Percentiles rank a stretch among this genome's conserved stretches.
phyloP scores from a whole-genome alignment of 2,113 vertebrate genomes.

The Rhagologus leucostigma region DNA sequence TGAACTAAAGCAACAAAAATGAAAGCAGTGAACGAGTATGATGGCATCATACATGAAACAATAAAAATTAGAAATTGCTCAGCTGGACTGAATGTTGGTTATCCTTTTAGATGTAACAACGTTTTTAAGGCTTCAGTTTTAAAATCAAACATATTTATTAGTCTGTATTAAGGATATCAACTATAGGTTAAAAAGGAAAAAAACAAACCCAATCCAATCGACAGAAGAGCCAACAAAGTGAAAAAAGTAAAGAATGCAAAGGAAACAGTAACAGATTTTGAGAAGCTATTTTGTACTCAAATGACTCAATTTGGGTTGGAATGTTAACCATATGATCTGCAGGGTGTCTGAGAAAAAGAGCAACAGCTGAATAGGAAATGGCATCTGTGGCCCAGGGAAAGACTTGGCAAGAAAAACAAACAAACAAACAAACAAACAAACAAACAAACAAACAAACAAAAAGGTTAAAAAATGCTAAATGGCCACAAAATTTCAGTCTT shows the following conservation, averaged over 20 bases:
- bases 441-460: constrained; percentile 16
- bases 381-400: constrained; percentile 54
- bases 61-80: neutral
- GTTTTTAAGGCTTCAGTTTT: neutral
- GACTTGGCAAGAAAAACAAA: constrained; percentile 58
- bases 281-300: constrained; percentile 19
- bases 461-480: constrained; percentile 51
- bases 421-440: constrained; percentile 17
- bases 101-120: neutral
- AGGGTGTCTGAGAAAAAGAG: constrained; percentile 55
- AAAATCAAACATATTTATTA: neutral
- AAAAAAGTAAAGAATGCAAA: constrained; percentile 4
- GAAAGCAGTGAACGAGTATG: neutral
- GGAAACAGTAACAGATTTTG: constrained; percentile 48
- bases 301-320: constrained; percentile 41
- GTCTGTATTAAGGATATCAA: neutral
- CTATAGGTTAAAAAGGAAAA: neutral
- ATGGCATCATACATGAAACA: neutral
- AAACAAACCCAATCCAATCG: neutral
- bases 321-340: constrained; percentile 34
- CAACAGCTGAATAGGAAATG: constrained; percentile 58
- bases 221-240: neutral
- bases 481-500: constrained; percentile 37
- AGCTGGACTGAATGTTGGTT: neutral
- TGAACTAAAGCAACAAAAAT: neutral